A percentile compares a stretch with the other conserved stretches of the same genome.
Conservation (phyloP, 1,140 invertebrate species). For the Drosophila burlai region DNA sequence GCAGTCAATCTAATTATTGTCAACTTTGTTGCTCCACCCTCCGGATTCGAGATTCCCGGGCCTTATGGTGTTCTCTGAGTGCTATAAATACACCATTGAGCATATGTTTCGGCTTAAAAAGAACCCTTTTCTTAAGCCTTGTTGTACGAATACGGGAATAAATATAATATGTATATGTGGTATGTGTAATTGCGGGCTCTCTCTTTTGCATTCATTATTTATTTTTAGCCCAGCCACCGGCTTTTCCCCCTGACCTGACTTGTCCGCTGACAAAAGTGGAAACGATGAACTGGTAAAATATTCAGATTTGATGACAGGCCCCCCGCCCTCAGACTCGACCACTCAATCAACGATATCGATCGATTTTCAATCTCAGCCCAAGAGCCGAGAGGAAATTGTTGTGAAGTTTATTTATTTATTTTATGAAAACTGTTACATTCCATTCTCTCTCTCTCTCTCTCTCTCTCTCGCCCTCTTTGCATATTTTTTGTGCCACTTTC, state of each 20-base stretch:
- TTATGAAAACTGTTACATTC: slow-evolving; percentile 23
- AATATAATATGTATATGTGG: slow-evolving; percentile 4
- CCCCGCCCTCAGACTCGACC: not conserved
- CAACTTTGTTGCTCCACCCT: slow-evolving; percentile 20
- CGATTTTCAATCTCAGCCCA: slow-evolving; percentile 46
- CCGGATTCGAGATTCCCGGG: not conserved
- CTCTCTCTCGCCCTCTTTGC: not conserved
- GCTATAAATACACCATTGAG: slow-evolving; percentile 31
- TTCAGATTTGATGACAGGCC: slow-evolving; percentile 43
- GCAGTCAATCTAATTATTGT: slow-evolving; percentile 49
- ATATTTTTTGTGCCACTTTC: not conserved
- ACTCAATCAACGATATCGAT: slow-evolving; percentile 48
- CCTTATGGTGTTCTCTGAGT: slow-evolving; percentile 14
- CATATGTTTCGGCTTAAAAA: slow-evolving; percentile 26
- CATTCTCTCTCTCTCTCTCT: not conserved
- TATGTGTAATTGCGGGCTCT: slow-evolving; percentile 9
- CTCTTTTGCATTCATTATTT: slow-evolving; percentile 47
- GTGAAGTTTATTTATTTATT: slow-evolving; percentile 56
- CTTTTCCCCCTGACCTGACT: not conserved
- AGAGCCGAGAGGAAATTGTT: slow-evolving; percentile 46
- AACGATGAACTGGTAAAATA: slow-evolving; percentile 49
- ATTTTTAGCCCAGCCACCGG: slow-evolving; percentile 38
- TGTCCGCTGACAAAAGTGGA: slow-evolving; percentile 24
- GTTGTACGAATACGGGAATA: not conserved
- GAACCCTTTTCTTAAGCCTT: not conserved